Evolutionary conservation across 2,797 vertebrate genomes (phyloP).

Genomic region (Schizothorax lantsangensis): DNA sequence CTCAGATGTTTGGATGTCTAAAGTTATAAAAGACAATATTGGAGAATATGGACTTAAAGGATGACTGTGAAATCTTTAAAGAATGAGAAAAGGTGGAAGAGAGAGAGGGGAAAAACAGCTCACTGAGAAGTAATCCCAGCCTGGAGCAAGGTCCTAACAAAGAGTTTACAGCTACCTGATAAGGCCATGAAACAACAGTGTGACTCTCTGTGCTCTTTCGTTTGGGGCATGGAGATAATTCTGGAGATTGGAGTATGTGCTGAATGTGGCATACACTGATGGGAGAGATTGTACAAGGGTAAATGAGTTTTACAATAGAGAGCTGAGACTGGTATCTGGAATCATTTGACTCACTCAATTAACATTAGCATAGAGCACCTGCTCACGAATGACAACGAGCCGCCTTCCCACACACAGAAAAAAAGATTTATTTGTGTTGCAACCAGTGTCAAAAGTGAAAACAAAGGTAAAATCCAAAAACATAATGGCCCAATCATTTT

Average conservation of each 20-base stretch:
- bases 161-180: slow-evolving; percentile 67
- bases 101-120: slow-evolving; percentile 2
- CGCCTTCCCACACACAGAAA: slow-evolving; percentile 67
- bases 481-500: neutral
- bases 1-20: slow-evolving; percentile 24
- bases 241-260: slow-evolving; percentile 68
- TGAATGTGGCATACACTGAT: slow-evolving; percentile 64
- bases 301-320: slow-evolving; percentile 61
- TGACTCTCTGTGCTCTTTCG: slow-evolving; percentile 60
- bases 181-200: slow-evolving; percentile 57
- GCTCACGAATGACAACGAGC: slow-evolving; percentile 70
- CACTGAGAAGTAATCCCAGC: slow-evolving; percentile 62
- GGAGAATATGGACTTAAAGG: slow-evolving; percentile 42
- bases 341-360: slow-evolving; percentile 80
- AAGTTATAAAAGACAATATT: slow-evolving; percentile 35
- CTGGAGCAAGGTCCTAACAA: slow-evolving; percentile 69
- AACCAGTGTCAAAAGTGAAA: slow-evolving; percentile 9
- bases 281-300: slow-evolving; percentile 52
- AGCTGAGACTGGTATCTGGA: slow-evolving; percentile 74
- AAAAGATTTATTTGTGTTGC: slow-evolving; percentile 47
- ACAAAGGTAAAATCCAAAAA: slow-evolving; percentile 5
- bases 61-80: slow-evolving; percentile 18
- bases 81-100: slow-evolving; percentile 31
- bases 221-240: slow-evolving; percentile 63
- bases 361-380: slow-evolving; percentile 79